Conservation (phyloP, 2,113 vertebrate genomes). For the Synchiropus splendidus region DNA sequence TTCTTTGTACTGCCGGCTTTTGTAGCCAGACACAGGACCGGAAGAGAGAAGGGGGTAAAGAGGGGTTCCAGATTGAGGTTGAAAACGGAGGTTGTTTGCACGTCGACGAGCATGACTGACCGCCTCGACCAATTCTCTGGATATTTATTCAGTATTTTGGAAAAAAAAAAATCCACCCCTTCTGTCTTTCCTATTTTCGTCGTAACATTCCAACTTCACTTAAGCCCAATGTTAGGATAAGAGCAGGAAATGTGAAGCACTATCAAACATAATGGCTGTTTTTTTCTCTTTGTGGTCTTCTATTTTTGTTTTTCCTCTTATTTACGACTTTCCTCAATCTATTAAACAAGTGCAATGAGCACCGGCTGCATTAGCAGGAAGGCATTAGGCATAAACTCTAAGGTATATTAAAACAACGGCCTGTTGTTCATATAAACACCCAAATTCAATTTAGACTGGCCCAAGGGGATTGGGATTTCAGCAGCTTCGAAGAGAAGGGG, state of each 20-base stretch:
- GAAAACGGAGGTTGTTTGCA: constrained; percentile 65
- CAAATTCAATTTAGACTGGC: constrained; percentile 85
- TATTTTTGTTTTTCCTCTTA: constrained; percentile 12
- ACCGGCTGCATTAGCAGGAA: constrained; percentile 54
- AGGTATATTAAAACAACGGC: constrained; percentile 80
- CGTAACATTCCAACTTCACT: too few relatives aligned
- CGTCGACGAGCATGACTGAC: constrained; percentile 62
- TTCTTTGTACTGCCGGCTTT: constrained; percentile 48
- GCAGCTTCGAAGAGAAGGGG: constrained; percentile 35
- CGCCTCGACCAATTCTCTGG: constrained; percentile 57
- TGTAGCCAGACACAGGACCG: constrained; percentile 37
- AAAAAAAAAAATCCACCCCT: constrained; percentile 49
- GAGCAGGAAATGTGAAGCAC: too few relatives aligned
- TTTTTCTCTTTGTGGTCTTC: constrained; percentile 32
- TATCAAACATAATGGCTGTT: too few relatives aligned
- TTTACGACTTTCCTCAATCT: constrained; percentile 55
- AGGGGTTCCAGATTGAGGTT: constrained; percentile 16
- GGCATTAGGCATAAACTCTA: constrained; percentile 72
- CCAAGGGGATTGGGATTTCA: constrained; percentile 81
- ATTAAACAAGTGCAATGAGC: constrained; percentile 53
- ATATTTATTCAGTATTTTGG: constrained; percentile 68
- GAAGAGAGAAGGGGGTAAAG: constrained; percentile 24
- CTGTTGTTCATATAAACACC: constrained; percentile 79
- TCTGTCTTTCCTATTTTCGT: constrained; percentile 20
- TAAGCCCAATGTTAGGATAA: too few relatives aligned